These are phyloP conservation scores for Mycetomoellerius zeteki DNA, from an alignment of 1,140 invertebrate genomes.

Conservation along the genomic window DNA sequence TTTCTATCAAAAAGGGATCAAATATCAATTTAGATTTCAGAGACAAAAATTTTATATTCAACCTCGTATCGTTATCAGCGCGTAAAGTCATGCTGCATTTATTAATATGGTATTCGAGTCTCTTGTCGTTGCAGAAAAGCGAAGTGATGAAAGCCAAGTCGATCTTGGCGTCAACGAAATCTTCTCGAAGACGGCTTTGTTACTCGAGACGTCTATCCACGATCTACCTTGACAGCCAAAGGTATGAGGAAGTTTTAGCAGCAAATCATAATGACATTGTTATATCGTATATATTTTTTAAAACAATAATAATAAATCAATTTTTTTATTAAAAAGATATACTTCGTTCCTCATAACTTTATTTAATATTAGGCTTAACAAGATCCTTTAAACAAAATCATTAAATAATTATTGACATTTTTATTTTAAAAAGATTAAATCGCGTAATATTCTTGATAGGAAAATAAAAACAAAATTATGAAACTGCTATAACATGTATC, in stretches of 20 bases:
- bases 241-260: constrained; percentile 11
- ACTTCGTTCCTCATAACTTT: neutral
- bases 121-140: neutral
- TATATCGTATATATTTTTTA: neutral
- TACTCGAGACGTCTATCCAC: constrained; percentile 31
- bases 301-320: neutral
- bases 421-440: neutral
- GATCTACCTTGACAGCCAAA: constrained; percentile 5
- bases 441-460: neutral
- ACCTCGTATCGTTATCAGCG: constrained; percentile 23
- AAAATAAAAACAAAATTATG: neutral
- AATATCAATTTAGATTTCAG: neutral
- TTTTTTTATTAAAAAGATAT: neutral
- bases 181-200: constrained; percentile 50
- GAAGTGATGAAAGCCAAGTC: constrained; percentile 37
- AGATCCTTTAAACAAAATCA: neutral
- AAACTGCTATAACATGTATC: neutral
- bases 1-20: neutral
- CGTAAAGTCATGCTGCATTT: constrained; percentile 23
- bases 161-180: neutral
- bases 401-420: constrained; percentile 5
- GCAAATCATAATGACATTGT: neutral
- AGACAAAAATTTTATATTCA: constrained; percentile 6
- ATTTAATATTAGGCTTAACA: neutral
- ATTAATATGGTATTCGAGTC: constrained; percentile 8